Base-by-base conservation (phyloP, 2,113 vertebrate genomes). In the Saguinus midas region DNA sequence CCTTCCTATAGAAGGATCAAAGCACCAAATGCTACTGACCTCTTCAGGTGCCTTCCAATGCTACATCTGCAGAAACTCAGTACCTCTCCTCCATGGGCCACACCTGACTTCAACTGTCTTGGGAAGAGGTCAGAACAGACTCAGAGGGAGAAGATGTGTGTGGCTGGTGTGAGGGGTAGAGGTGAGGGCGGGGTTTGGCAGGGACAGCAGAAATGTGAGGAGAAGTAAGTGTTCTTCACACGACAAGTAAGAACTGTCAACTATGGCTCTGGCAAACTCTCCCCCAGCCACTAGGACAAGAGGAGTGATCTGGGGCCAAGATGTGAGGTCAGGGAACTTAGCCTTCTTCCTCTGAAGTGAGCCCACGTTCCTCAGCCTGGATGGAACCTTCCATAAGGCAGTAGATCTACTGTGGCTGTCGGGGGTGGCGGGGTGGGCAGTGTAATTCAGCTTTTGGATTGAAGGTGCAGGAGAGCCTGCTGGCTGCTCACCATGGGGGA, bases 401-500 rank as follows among this genome's bases (percentile, higher is more conserved):
- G 13, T 2, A 29, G 32, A 17, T 2, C 55, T 3, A 6, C 13
- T 7, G 32, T 18, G 73, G 11, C 14, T 29, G 8, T 73, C 37
- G 16, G 16, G 50, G 48, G 37, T 40, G 37, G 48, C 8, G 10
- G 9, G 35, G 16, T 16, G 12, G 79, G 52, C 12, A 8, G 1
- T 0, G 6, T 6, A 1, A 50, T 16, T 57, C 7, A 3, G 55
- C 55, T 55, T 57, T 40, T 1, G 4, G 45, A 16, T 6, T 29
- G 18, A 37, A 2, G 76, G 1, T 64, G 61, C 52, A 20, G 29
- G 32, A 3, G 10, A 11, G 78, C 50, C 29, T 2, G 5, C 12
- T 2, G 11, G 18, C 43, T 5, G 86, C 97, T 98, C 98, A 99
- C 99, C 99, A 98, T 87, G 1, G 98, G 2, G 13, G 98, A 97